Conservation (phyloP, 2,888 invertebrate species). For the Drosophila austrosaltans region DNA sequence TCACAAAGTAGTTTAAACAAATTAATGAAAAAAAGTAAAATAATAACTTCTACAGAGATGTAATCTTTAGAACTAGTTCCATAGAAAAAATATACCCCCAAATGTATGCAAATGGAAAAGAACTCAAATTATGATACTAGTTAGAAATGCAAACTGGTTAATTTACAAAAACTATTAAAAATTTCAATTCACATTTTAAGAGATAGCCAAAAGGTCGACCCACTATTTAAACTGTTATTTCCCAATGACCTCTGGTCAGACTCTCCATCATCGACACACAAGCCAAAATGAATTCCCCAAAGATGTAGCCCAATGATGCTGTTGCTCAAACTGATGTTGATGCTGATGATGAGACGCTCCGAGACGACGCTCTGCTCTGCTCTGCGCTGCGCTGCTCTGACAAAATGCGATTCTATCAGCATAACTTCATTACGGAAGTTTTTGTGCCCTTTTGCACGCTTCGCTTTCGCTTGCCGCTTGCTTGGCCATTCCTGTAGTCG, state of each 20-base stretch:
- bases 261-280: background rate
- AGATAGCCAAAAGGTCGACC: background rate
- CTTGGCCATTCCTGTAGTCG: constrained; percentile 9
- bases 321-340: background rate
- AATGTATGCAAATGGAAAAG: no score
- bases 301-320: constrained; percentile 8
- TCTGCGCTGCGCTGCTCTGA: constrained; percentile 36
- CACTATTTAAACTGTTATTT: background rate
- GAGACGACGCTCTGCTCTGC: constrained; percentile 28
- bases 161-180: no score
- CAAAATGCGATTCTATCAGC: constrained; percentile 74
- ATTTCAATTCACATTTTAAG: background rate
- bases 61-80: no score
- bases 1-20: no score
- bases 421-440: constrained; percentile 81
- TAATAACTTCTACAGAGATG: no score
- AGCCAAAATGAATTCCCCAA: constrained; percentile 11
- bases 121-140: no score
- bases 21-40: no score
- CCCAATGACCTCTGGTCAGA: background rate
- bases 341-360: constrained; percentile 33
- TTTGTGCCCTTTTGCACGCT: constrained; percentile 42
- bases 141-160: no score
- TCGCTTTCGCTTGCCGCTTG: constrained; percentile 8
- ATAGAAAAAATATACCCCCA: no score